Evolutionary conservation across 1,140 invertebrate genomes (phyloP).

Genomic region (Vanessa atalanta): DNA sequence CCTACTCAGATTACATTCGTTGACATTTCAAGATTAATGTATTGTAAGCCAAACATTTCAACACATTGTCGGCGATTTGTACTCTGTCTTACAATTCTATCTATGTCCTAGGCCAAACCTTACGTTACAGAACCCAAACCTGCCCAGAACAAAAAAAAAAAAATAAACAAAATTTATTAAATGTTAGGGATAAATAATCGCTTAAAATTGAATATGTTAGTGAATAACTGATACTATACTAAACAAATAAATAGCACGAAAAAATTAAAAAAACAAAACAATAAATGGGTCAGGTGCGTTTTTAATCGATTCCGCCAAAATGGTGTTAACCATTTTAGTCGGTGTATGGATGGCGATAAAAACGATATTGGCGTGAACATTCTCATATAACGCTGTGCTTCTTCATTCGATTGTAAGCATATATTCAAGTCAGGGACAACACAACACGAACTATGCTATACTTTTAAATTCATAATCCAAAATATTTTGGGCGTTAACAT

Average conservation of each 20-base stretch:
- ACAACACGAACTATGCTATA: constrained; percentile 67
- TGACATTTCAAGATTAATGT: constrained; percentile 78
- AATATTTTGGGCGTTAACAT: constrained; percentile 43
- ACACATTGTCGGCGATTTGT: constrained; percentile 75
- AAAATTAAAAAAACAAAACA: constrained; percentile 61
- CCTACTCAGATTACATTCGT: constrained; percentile 82
- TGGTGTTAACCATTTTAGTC: constrained; percentile 17
- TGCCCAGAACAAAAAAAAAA: constrained; percentile 74
- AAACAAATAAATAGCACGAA: constrained; percentile 71
- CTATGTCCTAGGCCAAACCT: constrained; percentile 81
- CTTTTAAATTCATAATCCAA: constrained; percentile 39
- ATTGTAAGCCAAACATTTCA: constrained; percentile 73
- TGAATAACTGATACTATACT: constrained; percentile 66
- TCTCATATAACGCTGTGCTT: constrained; percentile 35
- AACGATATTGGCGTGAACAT: constrained; percentile 30
- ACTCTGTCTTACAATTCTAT: constrained; percentile 78
- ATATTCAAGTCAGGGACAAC: constrained; percentile 58
- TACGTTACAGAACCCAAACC: constrained; percentile 77
- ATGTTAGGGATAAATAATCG: constrained; percentile 63
- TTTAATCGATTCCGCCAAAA: constrained; percentile 16
- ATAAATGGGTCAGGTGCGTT: constrained; percentile 70
- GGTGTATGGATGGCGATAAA: constrained; percentile 21
- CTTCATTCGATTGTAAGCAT: constrained; percentile 40
- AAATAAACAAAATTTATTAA: constrained; percentile 52
- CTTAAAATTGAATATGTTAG: constrained; percentile 64